Base-by-base conservation (phyloP, 2,888 invertebrate species). In the Pachliopta kotzebuea region DNA sequence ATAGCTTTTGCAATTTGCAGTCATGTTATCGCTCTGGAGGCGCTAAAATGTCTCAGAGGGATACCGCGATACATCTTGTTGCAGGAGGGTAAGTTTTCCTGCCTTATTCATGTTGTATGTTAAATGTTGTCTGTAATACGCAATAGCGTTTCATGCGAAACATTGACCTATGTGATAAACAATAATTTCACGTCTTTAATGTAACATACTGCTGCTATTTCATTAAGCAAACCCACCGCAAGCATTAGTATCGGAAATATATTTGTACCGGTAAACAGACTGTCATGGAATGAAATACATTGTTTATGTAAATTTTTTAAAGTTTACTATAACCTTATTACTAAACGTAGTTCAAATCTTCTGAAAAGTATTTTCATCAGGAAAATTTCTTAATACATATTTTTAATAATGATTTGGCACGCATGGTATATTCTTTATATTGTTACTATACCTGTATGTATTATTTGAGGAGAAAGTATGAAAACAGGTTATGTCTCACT, bases 41-140 rank as follows among this genome's bases (percentile, higher is more conserved):
- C 82, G 81, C 78, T 86, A 89, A 83, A 84, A 95, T 95, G 95
- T 94, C 94, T 93, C 95, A 96, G 87, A 94, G 93, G 88, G 97
- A 98, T 92, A 97, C 97, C 74, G 94, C 98, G 76, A 97, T 98
- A 91, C 98, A 98, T 93, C 95, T 98, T 80, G 93, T 98, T 78
- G 98, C 98, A 86, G 98, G 98, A 94, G 98, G 98, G 98, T 98
- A 93, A 94, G 97, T 94, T 72, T 63, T 26, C 14, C 20, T 14
- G 14, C 20, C 21, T 50, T 42, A 55, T 59, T 23, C 45, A 54
- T 18, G 37, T 37, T 37, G 14, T 56, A 18, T 31, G 17, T 31
- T 21, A 49, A 56, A 56, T n/a, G 31, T 50, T 23, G 21, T n/a
- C 53, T 21, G 21, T 58, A 63, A 54, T 63, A 53, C 63, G 63